Conservation (phyloP, 2,797 vertebrate species). For the Cuniculus paca region DNA sequence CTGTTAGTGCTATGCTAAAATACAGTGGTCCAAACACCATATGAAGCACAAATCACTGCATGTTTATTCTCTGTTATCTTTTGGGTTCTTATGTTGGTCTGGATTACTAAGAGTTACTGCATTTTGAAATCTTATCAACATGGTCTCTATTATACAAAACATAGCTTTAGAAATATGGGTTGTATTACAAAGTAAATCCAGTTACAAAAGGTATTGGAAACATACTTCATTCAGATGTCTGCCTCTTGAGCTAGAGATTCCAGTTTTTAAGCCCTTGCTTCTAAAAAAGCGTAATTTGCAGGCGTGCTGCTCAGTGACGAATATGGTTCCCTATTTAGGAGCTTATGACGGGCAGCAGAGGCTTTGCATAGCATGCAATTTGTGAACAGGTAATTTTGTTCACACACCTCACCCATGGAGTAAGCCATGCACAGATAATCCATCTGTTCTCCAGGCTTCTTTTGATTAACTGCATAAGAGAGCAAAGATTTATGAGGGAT, state of each 20-base stretch:
- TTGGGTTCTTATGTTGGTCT: not conserved
- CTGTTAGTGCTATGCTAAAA: not conserved
- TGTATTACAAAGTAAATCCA: slow-evolving; percentile 16
- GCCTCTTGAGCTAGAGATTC: not conserved
- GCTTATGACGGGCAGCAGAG: not conserved
- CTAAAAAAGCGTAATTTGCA: not conserved
- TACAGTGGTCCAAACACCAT: not conserved
- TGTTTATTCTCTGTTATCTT: not conserved
- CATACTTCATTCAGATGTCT: not conserved
- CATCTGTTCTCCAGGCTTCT: not conserved
- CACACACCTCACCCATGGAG: not conserved
- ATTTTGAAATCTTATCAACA: slow-evolving; percentile 22
- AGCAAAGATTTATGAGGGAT: slow-evolving; percentile 51
- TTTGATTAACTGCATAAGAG: slow-evolving; percentile 53
- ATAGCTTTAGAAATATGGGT: not conserved
- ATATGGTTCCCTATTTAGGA: not conserved
- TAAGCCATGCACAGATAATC: slow-evolving; percentile 49
- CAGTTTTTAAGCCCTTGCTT: not conserved
- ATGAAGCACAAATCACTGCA: not conserved
- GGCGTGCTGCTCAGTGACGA: not conserved
- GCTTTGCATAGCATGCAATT: not conserved
- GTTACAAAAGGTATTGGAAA: not conserved
- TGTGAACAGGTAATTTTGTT: slow-evolving; percentile 17
- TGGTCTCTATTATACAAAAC: not conserved
- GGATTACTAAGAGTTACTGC: not conserved